Evolutionary conservation across 2,888 invertebrate species (phyloP), one percentile per base, ranked within the genome.

Genomic region (Tipula helvola): DNA sequence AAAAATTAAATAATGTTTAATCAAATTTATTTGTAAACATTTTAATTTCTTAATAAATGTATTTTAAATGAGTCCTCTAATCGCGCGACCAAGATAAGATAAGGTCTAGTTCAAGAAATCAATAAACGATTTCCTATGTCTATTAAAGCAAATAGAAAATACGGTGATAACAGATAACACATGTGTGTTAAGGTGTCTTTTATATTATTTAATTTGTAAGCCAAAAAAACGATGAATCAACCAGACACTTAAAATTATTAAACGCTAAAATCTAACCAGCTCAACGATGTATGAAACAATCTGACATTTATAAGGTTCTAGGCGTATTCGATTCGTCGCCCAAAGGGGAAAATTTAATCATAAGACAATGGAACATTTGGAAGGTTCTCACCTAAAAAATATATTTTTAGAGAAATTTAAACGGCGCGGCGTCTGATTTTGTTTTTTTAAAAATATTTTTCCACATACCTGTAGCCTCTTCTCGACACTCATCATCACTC

Each of bases 401-500:
- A 39, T 7, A 39, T 39, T 39, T 39, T 7, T 7, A 39, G 39
- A 5, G 7, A 2, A 7, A 39, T 39, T 39, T 39, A 39, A 7
- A 39, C 3, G n/a, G n/a, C 5, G 3, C 5, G 7, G 39, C 39
- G 3, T 4, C 39, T 4, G 5, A 5, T 39, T 39, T 85, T 85
- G 3, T 85, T 28, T 28, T 28, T 28, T 28, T 28, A 28, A 1
- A 28, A 28, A 85, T 2, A 12, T 0, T 39, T 39, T 39, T 39
- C 7, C 39, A 84, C 87, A 88, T 87, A 91, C 92, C 94, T n/a
- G 94, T 94, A 86, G 94, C 94, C 87, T 94, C 94, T 83, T 94
- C 94, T 88, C 94, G 94, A 88, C 93, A 94, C 88, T 93, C 93
- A 89, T 94, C 94, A 89, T 94, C 94, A 88, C 95, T 96, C 96